A percentile compares a stretch with the other conserved stretches of the same genome.
Evolutionary conservation across 2,113 vertebrate genomes (phyloP).

Genomic region (Bettongia penicillata): DNA sequence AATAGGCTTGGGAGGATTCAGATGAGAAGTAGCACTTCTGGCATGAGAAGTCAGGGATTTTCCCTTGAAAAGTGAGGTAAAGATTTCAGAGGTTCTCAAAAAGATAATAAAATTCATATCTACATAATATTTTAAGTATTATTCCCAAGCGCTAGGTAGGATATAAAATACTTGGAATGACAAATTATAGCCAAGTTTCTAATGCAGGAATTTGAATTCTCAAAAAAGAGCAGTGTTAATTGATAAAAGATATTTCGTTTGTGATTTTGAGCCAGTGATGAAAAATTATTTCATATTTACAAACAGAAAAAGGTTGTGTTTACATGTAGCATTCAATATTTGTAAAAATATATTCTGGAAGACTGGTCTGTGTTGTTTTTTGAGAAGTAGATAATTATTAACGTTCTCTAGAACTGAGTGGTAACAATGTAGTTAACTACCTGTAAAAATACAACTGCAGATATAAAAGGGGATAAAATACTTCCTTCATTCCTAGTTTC

Average conservation of each 20-base stretch:
- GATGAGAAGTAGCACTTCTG: background rate
- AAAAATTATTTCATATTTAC: background rate
- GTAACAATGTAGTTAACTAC: background rate
- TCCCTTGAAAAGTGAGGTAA: background rate
- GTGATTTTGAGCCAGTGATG: background rate
- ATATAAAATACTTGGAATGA: background rate
- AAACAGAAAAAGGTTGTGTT: background rate
- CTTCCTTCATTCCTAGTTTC: too few species aligned
- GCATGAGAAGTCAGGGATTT: background rate
- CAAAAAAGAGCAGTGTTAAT: background rate
- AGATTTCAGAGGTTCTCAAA: background rate
- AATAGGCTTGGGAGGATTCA: background rate
- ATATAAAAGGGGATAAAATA: too few species aligned
- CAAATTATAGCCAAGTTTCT: background rate
- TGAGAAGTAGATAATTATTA: background rate
- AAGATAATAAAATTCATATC: background rate
- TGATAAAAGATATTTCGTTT: background rate
- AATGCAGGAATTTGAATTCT: background rate
- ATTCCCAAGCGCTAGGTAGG: background rate
- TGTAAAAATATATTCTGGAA: background rate
- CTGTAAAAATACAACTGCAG: too few species aligned
- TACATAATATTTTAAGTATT: background rate
- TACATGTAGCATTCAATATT: background rate
- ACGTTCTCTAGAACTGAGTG: background rate
- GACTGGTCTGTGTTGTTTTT: background rate